These are phyloP conservation scores for Plemyria rubiginata DNA, from an alignment of 2,888 invertebrate genomes.

Conservation along the genomic window DNA sequence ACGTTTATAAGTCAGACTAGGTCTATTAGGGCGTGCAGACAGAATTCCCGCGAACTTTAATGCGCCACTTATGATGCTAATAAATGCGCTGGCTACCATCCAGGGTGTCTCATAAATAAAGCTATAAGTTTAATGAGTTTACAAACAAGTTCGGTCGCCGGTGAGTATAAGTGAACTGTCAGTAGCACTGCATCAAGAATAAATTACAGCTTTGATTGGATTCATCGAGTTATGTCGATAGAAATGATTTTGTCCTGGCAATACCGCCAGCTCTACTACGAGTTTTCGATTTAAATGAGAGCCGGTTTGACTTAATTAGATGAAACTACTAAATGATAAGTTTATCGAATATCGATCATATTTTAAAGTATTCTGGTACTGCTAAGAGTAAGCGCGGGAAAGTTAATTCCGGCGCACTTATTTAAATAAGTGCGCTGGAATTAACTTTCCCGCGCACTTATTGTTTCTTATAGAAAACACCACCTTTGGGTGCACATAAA, in stretches of 20 bases:
- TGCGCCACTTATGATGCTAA: conserved; percentile 20
- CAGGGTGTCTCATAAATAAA: conserved; percentile 27
- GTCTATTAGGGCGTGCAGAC: neutral
- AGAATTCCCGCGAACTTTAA: conserved; percentile 15
- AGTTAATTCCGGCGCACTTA: too few relatives aligned
- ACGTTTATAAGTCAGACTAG: conserved; percentile 1
- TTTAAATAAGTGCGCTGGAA: too few relatives aligned
- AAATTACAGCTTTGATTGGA: conserved; percentile 48
- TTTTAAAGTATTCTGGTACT: too few relatives aligned
- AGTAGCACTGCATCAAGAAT: conserved; percentile 45
- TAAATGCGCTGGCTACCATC: conserved; percentile 16
- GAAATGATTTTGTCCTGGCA: conserved; percentile 19
- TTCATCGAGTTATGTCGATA: conserved; percentile 29
- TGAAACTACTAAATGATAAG: too few relatives aligned
- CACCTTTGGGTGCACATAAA: too few relatives aligned
- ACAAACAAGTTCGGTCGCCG: conserved; percentile 37
- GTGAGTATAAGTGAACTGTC: conserved; percentile 42
- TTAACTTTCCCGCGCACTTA: too few relatives aligned
- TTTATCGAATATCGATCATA: too few relatives aligned
- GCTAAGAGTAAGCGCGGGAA: too few relatives aligned
- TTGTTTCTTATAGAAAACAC: too few relatives aligned
- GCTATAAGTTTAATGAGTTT: conserved; percentile 40
- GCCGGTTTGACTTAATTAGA: too few relatives aligned
- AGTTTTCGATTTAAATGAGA: too few relatives aligned
- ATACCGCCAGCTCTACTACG: neutral